Evolutionary conservation across 2,113 vertebrate species (phyloP), one percentile per base, ranked within the genome.

Genomic region (Orthonyx spaldingii): DNA sequence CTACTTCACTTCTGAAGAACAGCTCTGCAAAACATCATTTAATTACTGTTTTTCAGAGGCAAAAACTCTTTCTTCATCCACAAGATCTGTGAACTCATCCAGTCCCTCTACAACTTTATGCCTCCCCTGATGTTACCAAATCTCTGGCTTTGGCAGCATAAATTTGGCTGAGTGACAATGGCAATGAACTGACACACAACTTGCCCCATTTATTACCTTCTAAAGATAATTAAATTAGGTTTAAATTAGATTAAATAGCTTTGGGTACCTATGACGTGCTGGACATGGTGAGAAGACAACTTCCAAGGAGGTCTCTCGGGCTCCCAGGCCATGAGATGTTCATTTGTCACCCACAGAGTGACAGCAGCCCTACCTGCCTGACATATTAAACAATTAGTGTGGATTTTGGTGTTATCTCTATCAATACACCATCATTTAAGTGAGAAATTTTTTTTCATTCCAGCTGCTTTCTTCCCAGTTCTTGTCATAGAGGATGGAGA

Each of bases 231-330:
- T n/a, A n/a, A n/a, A n/a, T n/a, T n/a, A n/a, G n/a, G n/a, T n/a
- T n/a, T n/a, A n/a, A n/a, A n/a, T n/a, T n/a, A n/a, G 16, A 77
- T 74, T 41, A 79, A 59, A 47, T 6, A 7, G 5, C 7, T 14
- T 35, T 16, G 41, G 13, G 44, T 55, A 28, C 35, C 5, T 49
- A 0, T 33, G 32, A 41, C 21, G 7, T 23, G 26, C 59, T 77
- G 17, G 16, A 1, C 2, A 0, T 5, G 27, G 14, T 32, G 35
- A 21, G 35, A 89, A 52, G 12, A 33, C 6, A 4, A 21, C 13
- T 69, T 52, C 16, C 8, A 7, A 22, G 28, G 32, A 42, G 17
- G 33, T 63, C 30, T 56, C 13, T 6, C 0, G 0, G 53, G 39
- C 53, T 91, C 53, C 19, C 22, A 41, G 27, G 3, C 22, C 33